Evolutionary conservation across 2,888 invertebrate genomes (phyloP).

Genomic region (Chelonus formosanus): DNA sequence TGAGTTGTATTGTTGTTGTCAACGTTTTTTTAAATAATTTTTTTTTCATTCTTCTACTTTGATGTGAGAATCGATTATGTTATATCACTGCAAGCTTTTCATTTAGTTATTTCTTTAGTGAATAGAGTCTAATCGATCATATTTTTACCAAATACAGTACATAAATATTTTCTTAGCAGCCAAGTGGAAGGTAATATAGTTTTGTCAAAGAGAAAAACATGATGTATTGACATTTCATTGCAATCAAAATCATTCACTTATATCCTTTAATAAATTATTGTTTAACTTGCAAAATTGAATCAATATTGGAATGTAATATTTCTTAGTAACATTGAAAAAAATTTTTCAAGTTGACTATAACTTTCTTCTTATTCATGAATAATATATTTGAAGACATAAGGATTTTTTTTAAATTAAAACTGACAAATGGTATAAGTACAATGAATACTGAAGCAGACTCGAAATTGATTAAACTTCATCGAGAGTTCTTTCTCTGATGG

Average conservation of each 20-base stretch:
- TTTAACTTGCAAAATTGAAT: neutral
- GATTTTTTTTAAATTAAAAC: too few relatives aligned
- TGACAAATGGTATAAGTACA: too few relatives aligned
- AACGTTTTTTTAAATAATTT: neutral
- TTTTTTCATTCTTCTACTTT: slow-evolving; percentile 1
- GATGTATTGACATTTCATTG: neutral
- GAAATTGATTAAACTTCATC: too few relatives aligned
- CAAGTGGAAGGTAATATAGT: neutral
- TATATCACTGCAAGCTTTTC: slow-evolving; percentile 37
- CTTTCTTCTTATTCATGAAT: too few relatives aligned
- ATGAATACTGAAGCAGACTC: too few relatives aligned
- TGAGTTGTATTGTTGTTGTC: slow-evolving; percentile 11
- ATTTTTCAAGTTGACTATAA: too few relatives aligned
- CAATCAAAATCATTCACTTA: slow-evolving; percentile 10
- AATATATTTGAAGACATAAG: too few relatives aligned
- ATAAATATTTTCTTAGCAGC: neutral
- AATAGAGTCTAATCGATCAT: slow-evolving; percentile 10
- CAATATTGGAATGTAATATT: too few relatives aligned
- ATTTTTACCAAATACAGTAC: neutral
- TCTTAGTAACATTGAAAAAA: too few relatives aligned
- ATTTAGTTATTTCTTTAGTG: neutral
- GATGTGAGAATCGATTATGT: slow-evolving; percentile 42
- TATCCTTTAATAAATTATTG: neutral
- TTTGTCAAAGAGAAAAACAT: too few relatives aligned
- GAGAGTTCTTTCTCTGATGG: too few relatives aligned